phyloP scores from a whole-genome alignment of 92 coral and sea anemone genomes.

The Porites rus region DNA sequence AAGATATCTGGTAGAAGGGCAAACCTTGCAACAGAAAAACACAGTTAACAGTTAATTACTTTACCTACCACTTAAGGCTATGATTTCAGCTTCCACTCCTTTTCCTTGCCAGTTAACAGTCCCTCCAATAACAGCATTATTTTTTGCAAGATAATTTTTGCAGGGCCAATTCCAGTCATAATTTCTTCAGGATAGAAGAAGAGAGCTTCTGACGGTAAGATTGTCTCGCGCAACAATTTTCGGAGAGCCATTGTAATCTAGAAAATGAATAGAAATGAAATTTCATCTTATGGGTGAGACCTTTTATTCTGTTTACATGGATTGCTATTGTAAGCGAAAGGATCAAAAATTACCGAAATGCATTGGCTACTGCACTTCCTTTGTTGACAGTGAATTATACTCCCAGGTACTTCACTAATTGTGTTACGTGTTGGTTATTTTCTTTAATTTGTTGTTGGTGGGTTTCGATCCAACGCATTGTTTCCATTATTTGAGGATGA shows the following conservation, averaged over 20 bases:
- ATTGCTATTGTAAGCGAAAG: background rate
- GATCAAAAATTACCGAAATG: background rate
- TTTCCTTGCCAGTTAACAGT: too few species aligned
- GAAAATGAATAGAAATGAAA: background rate
- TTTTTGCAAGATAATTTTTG: too few species aligned
- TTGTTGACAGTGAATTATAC: background rate
- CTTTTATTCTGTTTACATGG: background rate
- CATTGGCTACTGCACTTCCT: background rate
- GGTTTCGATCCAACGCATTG: background rate
- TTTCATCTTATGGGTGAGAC: background rate
- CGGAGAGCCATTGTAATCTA: background rate
- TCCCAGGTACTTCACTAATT: background rate
- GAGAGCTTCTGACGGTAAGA: background rate
- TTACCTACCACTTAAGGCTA: too few species aligned
- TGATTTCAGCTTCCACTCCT: too few species aligned
- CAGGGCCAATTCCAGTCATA: too few species aligned
- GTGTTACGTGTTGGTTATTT: too few species aligned
- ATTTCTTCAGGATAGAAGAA: background rate
- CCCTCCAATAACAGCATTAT: too few species aligned
- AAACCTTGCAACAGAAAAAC: too few species aligned
- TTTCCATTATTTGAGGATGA: background rate
- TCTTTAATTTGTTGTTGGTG: background rate
- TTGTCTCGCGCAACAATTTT: background rate
- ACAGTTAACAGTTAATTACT: too few species aligned
- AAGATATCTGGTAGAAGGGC: too few species aligned